Evolutionary conservation across 1,140 invertebrate genomes (phyloP).

Genomic region (Atta colombica): DNA sequence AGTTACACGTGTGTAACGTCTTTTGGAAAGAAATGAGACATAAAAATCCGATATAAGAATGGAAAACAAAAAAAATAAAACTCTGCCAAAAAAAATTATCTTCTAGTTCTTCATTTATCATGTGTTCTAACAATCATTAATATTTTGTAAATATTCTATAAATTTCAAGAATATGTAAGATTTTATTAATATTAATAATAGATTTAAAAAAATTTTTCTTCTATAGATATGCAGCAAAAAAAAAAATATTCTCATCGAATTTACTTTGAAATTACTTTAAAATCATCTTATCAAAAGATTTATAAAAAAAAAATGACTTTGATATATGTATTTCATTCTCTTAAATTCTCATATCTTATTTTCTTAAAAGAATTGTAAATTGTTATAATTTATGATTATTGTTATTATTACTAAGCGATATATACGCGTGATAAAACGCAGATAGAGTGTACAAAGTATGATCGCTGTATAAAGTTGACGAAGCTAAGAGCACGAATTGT

Average conservation of each 20-base stretch:
- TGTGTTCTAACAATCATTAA: not conserved
- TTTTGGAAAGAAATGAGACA: not conserved
- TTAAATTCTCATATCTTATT: not conserved
- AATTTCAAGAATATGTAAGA: not conserved
- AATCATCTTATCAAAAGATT: not conserved
- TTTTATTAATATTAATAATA: not conserved
- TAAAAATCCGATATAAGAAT: not conserved
- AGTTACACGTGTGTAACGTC: not conserved
- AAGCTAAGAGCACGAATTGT: constrained; percentile 18
- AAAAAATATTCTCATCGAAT: not conserved
- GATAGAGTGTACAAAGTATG: not conserved
- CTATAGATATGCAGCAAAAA: not conserved
- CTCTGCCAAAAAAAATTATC: not conserved
- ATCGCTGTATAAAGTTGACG: not conserved
- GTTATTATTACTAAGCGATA: not conserved
- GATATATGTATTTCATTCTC: not conserved
- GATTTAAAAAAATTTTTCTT: not conserved
- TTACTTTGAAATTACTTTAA: not conserved
- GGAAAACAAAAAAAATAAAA: not conserved
- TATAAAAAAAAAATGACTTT: not conserved
- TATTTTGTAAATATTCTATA: not conserved
- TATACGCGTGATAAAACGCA: constrained; percentile 7
- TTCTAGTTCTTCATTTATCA: not conserved
- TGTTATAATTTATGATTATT: not conserved
- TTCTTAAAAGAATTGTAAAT: not conserved